Evolutionary conservation across 2,113 vertebrate species (phyloP).

Genomic region (Microtus montanus): DNA sequence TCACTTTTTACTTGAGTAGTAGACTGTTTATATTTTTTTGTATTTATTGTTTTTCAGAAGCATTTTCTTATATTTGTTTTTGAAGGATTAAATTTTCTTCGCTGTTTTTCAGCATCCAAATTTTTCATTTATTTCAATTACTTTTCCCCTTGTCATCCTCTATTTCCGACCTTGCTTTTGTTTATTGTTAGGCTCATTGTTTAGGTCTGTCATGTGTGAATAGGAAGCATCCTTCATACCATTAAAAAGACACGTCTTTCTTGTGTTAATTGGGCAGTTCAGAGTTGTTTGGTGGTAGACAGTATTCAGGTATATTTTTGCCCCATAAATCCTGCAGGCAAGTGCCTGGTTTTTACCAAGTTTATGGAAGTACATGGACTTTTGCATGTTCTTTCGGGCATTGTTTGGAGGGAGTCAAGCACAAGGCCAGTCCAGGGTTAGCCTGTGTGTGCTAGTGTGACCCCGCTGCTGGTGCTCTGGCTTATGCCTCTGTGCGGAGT

Average conservation of each 20-base stretch:
- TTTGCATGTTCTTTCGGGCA: not conserved
- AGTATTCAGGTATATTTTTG: not conserved
- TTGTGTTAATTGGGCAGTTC: slow-evolving; percentile 35
- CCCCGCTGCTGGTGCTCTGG: slow-evolving; percentile 23
- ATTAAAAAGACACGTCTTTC: not conserved
- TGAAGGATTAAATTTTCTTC: slow-evolving; percentile 54
- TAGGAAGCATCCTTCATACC: slow-evolving; percentile 44
- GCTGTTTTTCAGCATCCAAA: slow-evolving; percentile 47
- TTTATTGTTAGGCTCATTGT: slow-evolving; percentile 59
- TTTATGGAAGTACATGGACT: not conserved
- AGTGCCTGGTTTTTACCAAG: slow-evolving; percentile 41
- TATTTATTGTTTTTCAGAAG: slow-evolving; percentile 58
- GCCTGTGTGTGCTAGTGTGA: slow-evolving; percentile 49
- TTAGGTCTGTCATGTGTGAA: slow-evolving; percentile 60
- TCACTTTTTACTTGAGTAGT: slow-evolving; percentile 52
- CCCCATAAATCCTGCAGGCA: slow-evolving; percentile 39
- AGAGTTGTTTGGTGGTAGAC: slow-evolving; percentile 47
- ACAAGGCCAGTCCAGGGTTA: not conserved
- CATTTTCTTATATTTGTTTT: slow-evolving; percentile 20
- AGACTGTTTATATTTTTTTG: slow-evolving; percentile 38
- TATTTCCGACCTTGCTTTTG: slow-evolving; percentile 48
- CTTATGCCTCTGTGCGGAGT: slow-evolving; percentile 42
- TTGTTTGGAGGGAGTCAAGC: slow-evolving; percentile 34
- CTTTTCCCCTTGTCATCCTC: not conserved
- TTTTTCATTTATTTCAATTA: slow-evolving; percentile 40